Evolutionary conservation across 2,888 invertebrate species (phyloP).

Genomic region (Amiota minor): DNA sequence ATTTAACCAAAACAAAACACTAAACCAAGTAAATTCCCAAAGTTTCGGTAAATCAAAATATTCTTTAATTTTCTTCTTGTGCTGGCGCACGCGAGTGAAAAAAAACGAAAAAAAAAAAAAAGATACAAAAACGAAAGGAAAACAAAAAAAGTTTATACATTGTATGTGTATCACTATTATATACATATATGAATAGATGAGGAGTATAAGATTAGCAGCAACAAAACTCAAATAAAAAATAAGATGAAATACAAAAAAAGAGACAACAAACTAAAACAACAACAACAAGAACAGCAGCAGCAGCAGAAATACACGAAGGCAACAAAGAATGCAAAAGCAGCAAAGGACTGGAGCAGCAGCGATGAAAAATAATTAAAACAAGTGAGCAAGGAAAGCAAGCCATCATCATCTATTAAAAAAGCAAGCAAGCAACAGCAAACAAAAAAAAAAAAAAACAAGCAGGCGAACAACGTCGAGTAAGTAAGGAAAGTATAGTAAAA

Average conservation of each 20-base stretch:
- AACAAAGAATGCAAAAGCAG: conserved; percentile 16
- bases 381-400: background rate
- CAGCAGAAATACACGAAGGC: conserved; percentile 19
- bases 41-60: too few relatives aligned
- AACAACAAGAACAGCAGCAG: conserved; percentile 37
- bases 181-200: background rate
- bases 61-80: too few relatives aligned
- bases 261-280: background rate
- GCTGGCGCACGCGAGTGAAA: too few relatives aligned
- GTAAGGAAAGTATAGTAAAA: too few relatives aligned
- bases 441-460: too few relatives aligned
- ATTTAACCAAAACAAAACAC: too few relatives aligned
- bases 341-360: conserved; percentile 4
- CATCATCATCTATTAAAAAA: too few relatives aligned
- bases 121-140: background rate
- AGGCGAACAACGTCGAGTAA: too few relatives aligned
- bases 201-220: background rate
- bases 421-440: too few relatives aligned
- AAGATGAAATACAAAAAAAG: conserved; percentile 18
- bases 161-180: background rate
- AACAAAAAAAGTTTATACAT: conserved; percentile 2
- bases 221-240: conserved; percentile 24
- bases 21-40: too few relatives aligned
- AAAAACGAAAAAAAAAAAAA: background rate
- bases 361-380: conserved; percentile 8